phyloP scores from a whole-genome alignment of 2,888 invertebrate genomes.

The Adineta ricciae region DNA sequence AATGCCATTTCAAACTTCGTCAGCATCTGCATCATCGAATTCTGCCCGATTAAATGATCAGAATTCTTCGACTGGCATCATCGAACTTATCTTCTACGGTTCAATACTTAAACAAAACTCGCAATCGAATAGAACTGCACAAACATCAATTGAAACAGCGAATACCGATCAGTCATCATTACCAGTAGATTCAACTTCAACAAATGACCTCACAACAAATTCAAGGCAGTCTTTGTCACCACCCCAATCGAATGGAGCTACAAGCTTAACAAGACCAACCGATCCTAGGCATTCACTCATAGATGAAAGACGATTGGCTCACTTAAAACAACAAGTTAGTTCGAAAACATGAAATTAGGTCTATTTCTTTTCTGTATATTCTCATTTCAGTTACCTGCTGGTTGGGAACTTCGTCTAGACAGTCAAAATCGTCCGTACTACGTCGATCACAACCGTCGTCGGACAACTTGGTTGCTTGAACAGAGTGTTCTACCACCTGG shows the following conservation, averaged over 20 bases:
- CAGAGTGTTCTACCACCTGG: slow-evolving; percentile 53
- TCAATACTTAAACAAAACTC: neutral
- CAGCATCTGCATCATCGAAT: neutral
- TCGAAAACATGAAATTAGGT: no score
- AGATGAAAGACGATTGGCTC: neutral
- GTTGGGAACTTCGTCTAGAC: slow-evolving; percentile 63
- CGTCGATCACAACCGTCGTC: slow-evolving; percentile 93
- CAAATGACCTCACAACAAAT: neutral
- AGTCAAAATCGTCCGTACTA: slow-evolving; percentile 66
- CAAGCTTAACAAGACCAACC: neutral
- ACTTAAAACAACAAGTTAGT: neutral
- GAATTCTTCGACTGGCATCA: neutral
- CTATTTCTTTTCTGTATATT: neutral
- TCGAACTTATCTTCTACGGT: neutral
- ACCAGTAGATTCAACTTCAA: neutral
- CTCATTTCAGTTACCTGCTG: neutral
- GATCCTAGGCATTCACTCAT: neutral
- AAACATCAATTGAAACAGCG: neutral
- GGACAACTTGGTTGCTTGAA: slow-evolving; percentile 65
- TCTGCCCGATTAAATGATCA: neutral
- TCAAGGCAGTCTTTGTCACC: neutral
- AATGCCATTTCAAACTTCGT: neutral
- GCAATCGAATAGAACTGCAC: neutral
- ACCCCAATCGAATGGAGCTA: neutral
- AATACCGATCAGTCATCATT: neutral